These are phyloP conservation scores for Entomyzon cyanotis DNA, from an alignment of 2,113 vertebrate species.

Conservation along the genomic window DNA sequence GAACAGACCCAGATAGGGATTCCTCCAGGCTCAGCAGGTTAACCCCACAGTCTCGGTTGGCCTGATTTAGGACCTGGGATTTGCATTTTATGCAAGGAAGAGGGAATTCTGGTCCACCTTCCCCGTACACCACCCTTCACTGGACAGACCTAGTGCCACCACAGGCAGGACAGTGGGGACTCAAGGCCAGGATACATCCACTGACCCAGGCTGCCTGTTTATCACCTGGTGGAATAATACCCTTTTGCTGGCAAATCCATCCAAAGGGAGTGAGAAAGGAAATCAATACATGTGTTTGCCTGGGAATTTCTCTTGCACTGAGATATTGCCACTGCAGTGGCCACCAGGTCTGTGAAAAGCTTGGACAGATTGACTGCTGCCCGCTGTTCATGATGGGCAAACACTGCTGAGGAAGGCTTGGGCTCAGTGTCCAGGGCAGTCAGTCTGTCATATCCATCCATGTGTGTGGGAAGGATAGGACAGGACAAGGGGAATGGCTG, in stretches of 20 bases:
- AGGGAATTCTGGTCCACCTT: not conserved
- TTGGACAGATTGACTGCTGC: not conserved
- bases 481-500: not conserved
- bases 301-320: constrained; percentile 13
- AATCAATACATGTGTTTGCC: constrained; percentile 26
- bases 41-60: not conserved
- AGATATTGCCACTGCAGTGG: not conserved
- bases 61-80: not conserved
- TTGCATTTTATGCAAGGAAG: not conserved
- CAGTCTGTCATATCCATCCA: not conserved
- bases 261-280: not conserved
- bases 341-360: not conserved
- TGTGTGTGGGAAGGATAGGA: accelerated
- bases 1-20: not conserved
- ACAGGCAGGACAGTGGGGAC: accelerated
- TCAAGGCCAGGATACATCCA: not conserved
- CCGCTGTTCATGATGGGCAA: not conserved
- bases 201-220: not conserved
- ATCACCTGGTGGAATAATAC: not conserved
- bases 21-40: not conserved
- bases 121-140: not conserved
- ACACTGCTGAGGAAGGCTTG: accelerated
- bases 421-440: too few species aligned
- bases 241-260: not conserved
- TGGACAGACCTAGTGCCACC: not conserved